These are phyloP conservation scores for Nomada fucata DNA, from an alignment of 2,888 invertebrate species.

Conservation along the genomic window DNA sequence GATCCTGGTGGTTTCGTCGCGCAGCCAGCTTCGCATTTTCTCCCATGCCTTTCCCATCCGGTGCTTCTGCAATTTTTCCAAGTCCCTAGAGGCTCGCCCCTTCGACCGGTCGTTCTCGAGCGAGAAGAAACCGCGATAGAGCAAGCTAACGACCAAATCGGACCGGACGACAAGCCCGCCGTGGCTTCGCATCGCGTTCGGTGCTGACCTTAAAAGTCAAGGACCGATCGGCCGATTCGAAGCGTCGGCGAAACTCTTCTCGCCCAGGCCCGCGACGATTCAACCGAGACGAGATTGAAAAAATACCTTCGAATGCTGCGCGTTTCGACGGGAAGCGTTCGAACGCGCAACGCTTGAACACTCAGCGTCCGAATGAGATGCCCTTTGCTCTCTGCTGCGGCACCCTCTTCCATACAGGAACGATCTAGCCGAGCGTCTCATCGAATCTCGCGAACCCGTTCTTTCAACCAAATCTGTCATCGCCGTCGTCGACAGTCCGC, in stretches of 20 bases:
- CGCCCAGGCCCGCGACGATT: slow-evolving; percentile 3
- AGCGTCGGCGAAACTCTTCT: neutral
- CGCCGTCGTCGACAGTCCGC: neutral
- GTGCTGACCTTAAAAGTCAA: neutral
- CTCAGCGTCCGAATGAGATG: slow-evolving; percentile 76
- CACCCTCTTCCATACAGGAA: slow-evolving; percentile 56
- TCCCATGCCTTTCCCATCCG: slow-evolving; percentile 79
- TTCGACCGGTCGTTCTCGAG: neutral
- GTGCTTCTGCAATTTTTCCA: slow-evolving; percentile 55
- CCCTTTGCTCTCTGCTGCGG: slow-evolving; percentile 27
- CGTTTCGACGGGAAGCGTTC: neutral
- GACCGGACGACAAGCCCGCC: slow-evolving; percentile 15
- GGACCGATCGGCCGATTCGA: neutral
- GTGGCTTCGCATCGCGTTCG: neutral
- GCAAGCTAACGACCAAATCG: neutral
- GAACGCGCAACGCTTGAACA: slow-evolving; percentile 59
- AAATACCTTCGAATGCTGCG: slow-evolving; percentile 27
- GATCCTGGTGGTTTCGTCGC: slow-evolving; percentile 77
- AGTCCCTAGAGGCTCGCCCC: neutral
- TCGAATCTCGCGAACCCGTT: slow-evolving; percentile 14
- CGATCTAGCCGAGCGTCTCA: slow-evolving; percentile 57
- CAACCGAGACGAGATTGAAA: neutral
- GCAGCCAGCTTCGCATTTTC: slow-evolving; percentile 79
- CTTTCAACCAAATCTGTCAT: neutral
- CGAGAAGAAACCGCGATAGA: neutral